Percentiles rank a stretch among this genome's conserved stretches.
Evolutionary conservation across 2,888 invertebrate species (phyloP).

Genomic region (Xylocampa areola): DNA sequence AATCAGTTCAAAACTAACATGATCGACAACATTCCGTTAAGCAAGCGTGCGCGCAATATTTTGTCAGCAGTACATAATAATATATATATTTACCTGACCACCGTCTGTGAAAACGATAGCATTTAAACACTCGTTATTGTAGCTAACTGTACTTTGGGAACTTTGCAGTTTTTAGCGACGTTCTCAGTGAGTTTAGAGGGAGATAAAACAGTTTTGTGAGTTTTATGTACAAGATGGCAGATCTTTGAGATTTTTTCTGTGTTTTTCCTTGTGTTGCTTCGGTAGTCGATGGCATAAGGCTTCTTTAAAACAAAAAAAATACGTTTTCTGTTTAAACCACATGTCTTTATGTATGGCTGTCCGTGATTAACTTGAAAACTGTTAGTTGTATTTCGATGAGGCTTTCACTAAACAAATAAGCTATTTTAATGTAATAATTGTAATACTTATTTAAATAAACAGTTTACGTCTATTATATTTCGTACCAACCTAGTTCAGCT

Average conservation of each 20-base stretch:
- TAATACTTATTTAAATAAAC: no score
- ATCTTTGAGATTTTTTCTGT: background rate
- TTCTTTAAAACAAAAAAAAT: no score
- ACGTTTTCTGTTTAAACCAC: no score
- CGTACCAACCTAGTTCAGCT: no score
- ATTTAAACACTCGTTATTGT: conserved; percentile 56
- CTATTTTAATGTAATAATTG: no score
- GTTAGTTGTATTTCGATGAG: no score
- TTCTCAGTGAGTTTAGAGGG: background rate
- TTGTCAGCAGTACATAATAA: no score
- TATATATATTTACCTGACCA: conserved; percentile 43
- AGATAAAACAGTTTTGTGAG: conserved; percentile 13
- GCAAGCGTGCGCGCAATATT: conserved; percentile 39
- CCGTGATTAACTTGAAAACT: no score
- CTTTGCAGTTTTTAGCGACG: conserved; percentile 11
- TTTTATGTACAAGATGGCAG: background rate
- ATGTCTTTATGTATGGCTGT: no score
- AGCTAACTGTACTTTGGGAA: conserved; percentile 40
- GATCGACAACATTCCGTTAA: conserved; percentile 21
- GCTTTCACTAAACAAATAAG: no score
- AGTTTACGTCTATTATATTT: no score
- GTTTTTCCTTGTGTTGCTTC: background rate
- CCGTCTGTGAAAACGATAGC: conserved; percentile 47
- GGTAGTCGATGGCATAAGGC: no score
- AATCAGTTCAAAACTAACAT: conserved; percentile 11